phyloP scores from a whole-genome alignment of 2,797 vertebrate genomes.

The Prunella strophiata region DNA sequence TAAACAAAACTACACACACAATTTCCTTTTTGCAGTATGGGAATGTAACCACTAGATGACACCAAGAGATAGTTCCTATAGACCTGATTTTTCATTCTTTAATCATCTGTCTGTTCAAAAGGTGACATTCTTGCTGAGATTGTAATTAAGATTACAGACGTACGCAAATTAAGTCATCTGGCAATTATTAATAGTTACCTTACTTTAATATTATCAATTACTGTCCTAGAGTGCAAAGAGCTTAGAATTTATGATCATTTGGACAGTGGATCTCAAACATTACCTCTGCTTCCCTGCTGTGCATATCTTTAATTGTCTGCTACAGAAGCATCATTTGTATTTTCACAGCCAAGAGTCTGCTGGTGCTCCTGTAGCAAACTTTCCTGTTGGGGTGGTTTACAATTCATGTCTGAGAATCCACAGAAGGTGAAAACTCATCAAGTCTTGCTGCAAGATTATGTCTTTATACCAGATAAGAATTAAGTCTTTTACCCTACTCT shows the following conservation, averaged over 20 bases:
- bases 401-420: not conserved
- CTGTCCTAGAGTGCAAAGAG: slow-evolving; percentile 65
- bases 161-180: slow-evolving; percentile 69
- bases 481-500: not conserved
- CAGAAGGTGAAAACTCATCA: not conserved
- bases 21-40: slow-evolving; percentile 85
- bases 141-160: slow-evolving; percentile 75
- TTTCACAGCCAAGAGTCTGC: not conserved
- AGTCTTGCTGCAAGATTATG: not conserved
- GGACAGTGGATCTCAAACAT: slow-evolving; percentile 43
- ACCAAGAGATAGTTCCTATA: slow-evolving; percentile 89
- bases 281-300: not conserved
- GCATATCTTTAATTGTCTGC: not conserved
- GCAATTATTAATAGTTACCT: slow-evolving; percentile 66
- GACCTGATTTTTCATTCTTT: slow-evolving; percentile 74
- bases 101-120: slow-evolving; percentile 61
- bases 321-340: not conserved
- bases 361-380: not conserved
- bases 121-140: slow-evolving; percentile 72
- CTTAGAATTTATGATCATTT: slow-evolving; percentile 46
- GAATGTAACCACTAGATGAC: slow-evolving; percentile 94
- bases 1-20: not conserved
- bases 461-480: not conserved
- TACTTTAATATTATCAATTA: slow-evolving; percentile 73
- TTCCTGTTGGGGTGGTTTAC: not conserved